Base-by-base conservation (phyloP, 2,797 vertebrate genomes). In the Gymnothorax reevesii region DNA sequence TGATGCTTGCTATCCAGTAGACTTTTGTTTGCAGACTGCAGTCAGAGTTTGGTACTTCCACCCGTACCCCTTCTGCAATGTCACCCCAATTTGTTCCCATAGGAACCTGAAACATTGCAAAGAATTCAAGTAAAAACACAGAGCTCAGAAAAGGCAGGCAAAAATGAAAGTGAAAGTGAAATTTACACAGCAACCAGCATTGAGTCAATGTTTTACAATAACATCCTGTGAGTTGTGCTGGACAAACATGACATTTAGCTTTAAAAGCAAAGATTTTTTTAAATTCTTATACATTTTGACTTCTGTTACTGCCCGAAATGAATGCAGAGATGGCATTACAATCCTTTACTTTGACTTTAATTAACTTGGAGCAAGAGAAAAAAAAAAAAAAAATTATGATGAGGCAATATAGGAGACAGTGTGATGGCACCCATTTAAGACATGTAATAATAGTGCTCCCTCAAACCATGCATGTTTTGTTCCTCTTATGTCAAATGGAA, bases 1-100 rank as follows among this genome's bases (percentile, higher is more conserved):
- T 93, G 91, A 99, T 97, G 90, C 97, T 97, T 94, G 98, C 98
- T 92, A 99, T 98, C 98, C 98, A 99, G 96, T 98, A 99, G 90
- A 99, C 97, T 94, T 99, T 99, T 84, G 97, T 97, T 91, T 97
- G 96, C 84, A 98, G 94, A 93, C 90, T 98, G 94, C 96, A 97
- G 90, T 99, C 98, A 0, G 97, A 97, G 93, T 99, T 99, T 60
- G 95, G 96, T 89, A 99, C 97, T 94, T 99, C 98, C 82, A 99
- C 96, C 93, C 98, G 94, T 84, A 98, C 97, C 87, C 98, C 97
- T 91, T 98, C 98, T 82, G 97, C 94, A 89, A 99, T 96, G 90
- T 97, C 97, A 88, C 96, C 97, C 98, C 98, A 99, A 93, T 96
- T 97, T 9, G 93, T 97, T 83, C 97, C 97, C 97, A 99, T 98